These are phyloP conservation scores for Sesia apiformis DNA, from an alignment of 2,888 invertebrate species.

Conservation along the genomic window DNA sequence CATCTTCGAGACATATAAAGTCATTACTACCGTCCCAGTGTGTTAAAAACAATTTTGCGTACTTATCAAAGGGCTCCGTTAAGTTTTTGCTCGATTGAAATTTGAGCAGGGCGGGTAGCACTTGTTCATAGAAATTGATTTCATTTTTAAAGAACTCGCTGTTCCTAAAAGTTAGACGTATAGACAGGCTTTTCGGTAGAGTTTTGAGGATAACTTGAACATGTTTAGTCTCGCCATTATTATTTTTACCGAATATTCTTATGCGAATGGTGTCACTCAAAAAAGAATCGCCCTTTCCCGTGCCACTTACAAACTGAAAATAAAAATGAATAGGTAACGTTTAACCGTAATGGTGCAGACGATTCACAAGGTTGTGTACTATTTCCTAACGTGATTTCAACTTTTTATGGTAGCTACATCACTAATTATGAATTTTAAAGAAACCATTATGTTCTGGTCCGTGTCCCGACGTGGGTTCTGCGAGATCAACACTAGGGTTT, in stretches of 20 bases:
- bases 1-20: constrained; percentile 73
- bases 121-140: constrained; percentile 76
- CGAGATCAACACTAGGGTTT: too few species aligned
- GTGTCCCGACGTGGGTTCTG: too few species aligned
- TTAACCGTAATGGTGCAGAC: too few species aligned
- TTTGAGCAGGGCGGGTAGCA: constrained; percentile 56
- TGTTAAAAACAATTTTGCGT: constrained; percentile 56
- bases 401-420: neutral
- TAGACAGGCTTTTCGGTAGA: constrained; percentile 77
- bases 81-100: constrained; percentile 50
- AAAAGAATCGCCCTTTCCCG: constrained; percentile 80
- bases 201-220: constrained; percentile 77
- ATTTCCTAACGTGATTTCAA: too few species aligned
- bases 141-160: constrained; percentile 82
- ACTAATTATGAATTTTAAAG: neutral
- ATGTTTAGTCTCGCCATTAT: constrained; percentile 25
- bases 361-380: too few species aligned
- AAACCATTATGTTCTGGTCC: too few species aligned
- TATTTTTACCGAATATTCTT: constrained; percentile 60
- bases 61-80: constrained; percentile 66
- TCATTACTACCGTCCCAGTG: constrained; percentile 70
- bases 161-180: constrained; percentile 78
- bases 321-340: neutral
- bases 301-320: constrained; percentile 54
- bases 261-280: constrained; percentile 78